Conservation (phyloP, 2,797 vertebrate genomes). For the Melanotaenia nigrans region DNA sequence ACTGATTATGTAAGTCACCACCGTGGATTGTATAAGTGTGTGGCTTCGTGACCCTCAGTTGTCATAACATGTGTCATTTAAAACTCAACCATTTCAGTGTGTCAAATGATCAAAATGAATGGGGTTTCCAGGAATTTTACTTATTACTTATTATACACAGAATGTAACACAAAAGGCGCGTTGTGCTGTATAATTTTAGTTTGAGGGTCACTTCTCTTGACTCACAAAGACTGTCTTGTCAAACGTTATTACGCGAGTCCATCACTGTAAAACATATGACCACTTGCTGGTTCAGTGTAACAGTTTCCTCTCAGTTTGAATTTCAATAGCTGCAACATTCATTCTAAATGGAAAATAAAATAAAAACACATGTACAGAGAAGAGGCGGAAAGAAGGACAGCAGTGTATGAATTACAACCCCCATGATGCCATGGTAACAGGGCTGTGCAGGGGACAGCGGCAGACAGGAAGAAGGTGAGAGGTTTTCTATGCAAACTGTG, state of each 20-base stretch:
- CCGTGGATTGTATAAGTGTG: slow-evolving; percentile 45
- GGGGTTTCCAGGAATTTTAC: slow-evolving; percentile 11
- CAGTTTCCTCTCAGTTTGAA: slow-evolving; percentile 3
- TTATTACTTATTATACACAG: not conserved
- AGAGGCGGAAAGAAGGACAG: slow-evolving; percentile 13
- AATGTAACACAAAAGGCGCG: not conserved
- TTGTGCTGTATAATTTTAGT: slow-evolving; percentile 1
- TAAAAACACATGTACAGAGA: slow-evolving; percentile 7
- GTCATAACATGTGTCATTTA: slow-evolving; percentile 31
- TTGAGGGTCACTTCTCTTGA: slow-evolving; percentile 5
- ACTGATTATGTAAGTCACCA: slow-evolving; percentile 46
- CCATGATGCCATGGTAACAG: slow-evolving; percentile 53
- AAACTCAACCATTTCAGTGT: slow-evolving; percentile 2
- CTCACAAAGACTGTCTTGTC: not conserved
- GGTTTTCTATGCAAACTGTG: slow-evolving; percentile 3
- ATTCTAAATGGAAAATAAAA: slow-evolving; percentile 19
- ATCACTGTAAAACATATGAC: not conserved
- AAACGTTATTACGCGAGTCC: slow-evolving; percentile 9
- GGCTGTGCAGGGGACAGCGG: slow-evolving; percentile 30
- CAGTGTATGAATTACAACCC: slow-evolving; percentile 22
- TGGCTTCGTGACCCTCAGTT: slow-evolving; percentile 16
- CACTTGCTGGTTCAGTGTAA: slow-evolving; percentile 22
- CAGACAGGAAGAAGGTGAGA: slow-evolving; percentile 35
- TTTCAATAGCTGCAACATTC: not conserved
- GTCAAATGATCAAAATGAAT: slow-evolving; percentile 20